phyloP scores from a whole-genome alignment of 1,140 invertebrate genomes.

The Ctenoplectra terminalis region DNA sequence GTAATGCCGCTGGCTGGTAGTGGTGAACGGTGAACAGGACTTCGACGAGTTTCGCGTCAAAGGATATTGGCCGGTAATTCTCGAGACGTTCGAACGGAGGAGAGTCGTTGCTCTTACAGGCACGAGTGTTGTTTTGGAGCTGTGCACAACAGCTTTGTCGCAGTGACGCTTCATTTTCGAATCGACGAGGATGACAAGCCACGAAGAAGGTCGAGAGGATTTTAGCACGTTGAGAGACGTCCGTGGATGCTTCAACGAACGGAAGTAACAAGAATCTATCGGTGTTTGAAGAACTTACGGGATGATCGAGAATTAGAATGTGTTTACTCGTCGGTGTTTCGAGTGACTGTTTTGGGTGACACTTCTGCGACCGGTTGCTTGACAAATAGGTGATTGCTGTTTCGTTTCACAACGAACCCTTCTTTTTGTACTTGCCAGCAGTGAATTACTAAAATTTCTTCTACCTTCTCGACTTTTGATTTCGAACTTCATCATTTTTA shows the following conservation, averaged over 20 bases:
- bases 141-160: too few relatives aligned
- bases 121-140: neutral
- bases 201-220: slow-evolving; percentile 10
- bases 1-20: neutral
- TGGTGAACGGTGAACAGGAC: slow-evolving; percentile 31
- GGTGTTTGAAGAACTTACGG: neutral
- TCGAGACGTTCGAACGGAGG: neutral
- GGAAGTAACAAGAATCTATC: slow-evolving; percentile 15
- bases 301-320: slow-evolving; percentile 12
- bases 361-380: slow-evolving; percentile 18
- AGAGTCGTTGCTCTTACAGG: neutral
- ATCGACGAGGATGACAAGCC: slow-evolving; percentile 13
- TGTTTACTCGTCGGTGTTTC: slow-evolving; percentile 16
- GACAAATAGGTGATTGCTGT: slow-evolving; percentile 25
- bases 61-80: neutral
- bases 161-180: neutral
- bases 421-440: neutral
- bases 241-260: neutral
- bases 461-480: neutral
- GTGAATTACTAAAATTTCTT: neutral
- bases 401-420: neutral
- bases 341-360: slow-evolving; percentile 22
- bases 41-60: neutral
- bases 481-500: too few relatives aligned
- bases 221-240: neutral